Evolutionary conservation across 2,888 invertebrate species (phyloP), one percentile per base, ranked within the genome.

Genomic region (Campoletis raptor): DNA sequence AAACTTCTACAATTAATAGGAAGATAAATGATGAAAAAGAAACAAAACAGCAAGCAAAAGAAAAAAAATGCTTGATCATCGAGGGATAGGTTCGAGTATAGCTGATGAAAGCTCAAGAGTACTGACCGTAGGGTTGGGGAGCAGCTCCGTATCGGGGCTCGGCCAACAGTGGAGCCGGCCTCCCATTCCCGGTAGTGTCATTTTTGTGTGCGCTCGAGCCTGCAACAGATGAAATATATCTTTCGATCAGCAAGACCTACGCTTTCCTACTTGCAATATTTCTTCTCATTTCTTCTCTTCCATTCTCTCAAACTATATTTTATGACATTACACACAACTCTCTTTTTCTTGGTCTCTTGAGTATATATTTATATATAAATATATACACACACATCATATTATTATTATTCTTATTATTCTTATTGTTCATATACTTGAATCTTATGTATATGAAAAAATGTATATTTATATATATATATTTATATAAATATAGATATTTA

Each of bases 91-190:
- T 72, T 72, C 45, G 52, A n/a, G n/a, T 36, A 72, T 72, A 24
- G 40, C 57, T 40, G 42, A 77, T 45, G 40, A 48, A 77, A 66
- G 66, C 64, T 48, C 77, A 66, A 66, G 64, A 67, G 37, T 89
- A 97, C 97, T 97, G 95, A 98, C 98, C 97, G 95, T 97, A 98
- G 88, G 98, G 98, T 94, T 97, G 97, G 89, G 98, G 98, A 92
- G 98, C 96, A 87, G 97, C 97, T 89, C 98, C 98, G 94, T 97
- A 98, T 95, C 98, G 97, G 88, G 98, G 98, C 92, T 98, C 98
- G 95, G 98, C 98, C 83, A 98, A 96, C 89, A 98, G 96, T 78
- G 98, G 98, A 70, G 98, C 97, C 90, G 97, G 97, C 92, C 98
- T 95, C 84, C 94, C 94, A 88, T 94, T 94, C 89, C 94, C 94